Evolutionary conservation across 92 coral and sea anemone species (phyloP).

Genomic region (Paramuricea clavata): DNA sequence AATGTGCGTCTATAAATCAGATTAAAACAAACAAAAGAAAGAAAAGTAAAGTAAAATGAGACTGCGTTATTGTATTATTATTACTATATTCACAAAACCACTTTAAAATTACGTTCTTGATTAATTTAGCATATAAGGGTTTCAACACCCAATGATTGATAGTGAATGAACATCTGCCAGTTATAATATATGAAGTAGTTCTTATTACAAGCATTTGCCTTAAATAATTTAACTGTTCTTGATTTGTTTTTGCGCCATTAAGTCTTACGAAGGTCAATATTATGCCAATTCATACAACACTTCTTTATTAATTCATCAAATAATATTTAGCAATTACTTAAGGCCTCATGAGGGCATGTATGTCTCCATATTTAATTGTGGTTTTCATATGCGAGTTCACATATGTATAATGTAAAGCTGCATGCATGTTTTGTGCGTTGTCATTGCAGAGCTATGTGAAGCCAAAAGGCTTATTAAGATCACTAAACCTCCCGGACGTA

Average conservation of each 20-base stretch:
- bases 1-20: no score
- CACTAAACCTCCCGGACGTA: no score
- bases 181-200: background rate
- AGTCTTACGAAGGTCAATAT: background rate
- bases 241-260: background rate
- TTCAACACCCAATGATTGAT: background rate
- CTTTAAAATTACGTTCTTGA: background rate
- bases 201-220: background rate
- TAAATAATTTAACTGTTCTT: background rate
- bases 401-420: background rate
- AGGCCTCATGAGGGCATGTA: background rate
- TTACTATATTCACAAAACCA: background rate
- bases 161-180: background rate
- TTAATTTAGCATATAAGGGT: background rate
- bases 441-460: background rate
- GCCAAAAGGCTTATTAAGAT: background rate
- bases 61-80: no score
- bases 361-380: background rate
- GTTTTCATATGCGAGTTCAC: no score
- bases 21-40: no score
- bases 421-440: conserved; percentile 1
- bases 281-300: background rate
- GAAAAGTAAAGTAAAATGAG: no score
- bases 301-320: background rate
- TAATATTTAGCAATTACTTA: conserved; percentile 15